Base-by-base conservation (phyloP, 2,797 vertebrate species). In the Tachyglossus aculeatus region DNA sequence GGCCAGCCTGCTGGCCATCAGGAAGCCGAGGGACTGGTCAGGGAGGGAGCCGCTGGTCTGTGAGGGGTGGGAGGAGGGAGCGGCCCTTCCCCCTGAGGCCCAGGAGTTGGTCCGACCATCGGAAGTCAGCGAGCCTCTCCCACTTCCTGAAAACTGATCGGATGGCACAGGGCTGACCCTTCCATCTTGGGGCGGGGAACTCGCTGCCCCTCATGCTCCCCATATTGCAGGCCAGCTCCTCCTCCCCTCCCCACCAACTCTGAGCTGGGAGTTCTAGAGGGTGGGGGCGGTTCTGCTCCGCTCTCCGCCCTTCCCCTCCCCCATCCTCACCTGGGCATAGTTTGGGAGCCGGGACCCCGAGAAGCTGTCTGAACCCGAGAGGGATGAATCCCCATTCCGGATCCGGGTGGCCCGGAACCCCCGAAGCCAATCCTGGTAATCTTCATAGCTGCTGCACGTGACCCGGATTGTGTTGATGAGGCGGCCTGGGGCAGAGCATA, bases 401-500 rank as follows among this genome's bases (percentile, higher is more conserved):
- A 60, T 76, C 72, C 84, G 85, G 12, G 91, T 60, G 0, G 82
- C 77, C 15, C 81, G 92, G 19, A 93, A 90, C 32, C 89, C 91
- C 44, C 91, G 88, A 31, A 94, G 58, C 93, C 93, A 94, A 56
- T 89, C 91, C 60, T 80, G 81, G 50, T 92, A 91, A 62, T 94
- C 93, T 4, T 79, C 81, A 0, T 91, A 91, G 72, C 75, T 92
- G 82, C 60, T 60, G 27, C 93, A 94, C 31, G 64, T 70, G 82
- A 94, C 93, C 1, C 92, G 90, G 78, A 94, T 94, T 5, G 92
- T 91, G 5, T 94, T 93, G 78, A 94, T 94, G 41, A 93, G 82
- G 0, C 56, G 89, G n/a, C 93, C 93, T 94, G 78, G 14, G 24
- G 37, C 24, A 72, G 51, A 45, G 58, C 41, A 76, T 1, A 62